Base-by-base conservation (phyloP, 1,140 invertebrate genomes). In the Temnothorax curvispinosus region DNA sequence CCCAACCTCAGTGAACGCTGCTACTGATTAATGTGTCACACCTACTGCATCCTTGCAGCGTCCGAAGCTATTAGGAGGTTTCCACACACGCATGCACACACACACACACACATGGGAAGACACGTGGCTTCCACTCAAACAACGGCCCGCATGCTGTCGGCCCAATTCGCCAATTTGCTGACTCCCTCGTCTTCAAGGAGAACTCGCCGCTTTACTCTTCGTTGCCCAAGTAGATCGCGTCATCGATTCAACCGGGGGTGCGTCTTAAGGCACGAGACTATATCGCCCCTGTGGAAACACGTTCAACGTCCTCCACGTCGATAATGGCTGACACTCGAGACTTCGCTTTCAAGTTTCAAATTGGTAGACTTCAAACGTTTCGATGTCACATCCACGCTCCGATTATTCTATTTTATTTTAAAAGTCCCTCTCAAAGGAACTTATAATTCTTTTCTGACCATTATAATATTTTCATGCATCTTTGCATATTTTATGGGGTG, bases 21-120 rank as follows among this genome's bases (percentile, higher is more conserved):
- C 84, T 60, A 81, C 85, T 92, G 91, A 92, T 92, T 87, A 91
- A 91, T 88, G 90, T 90, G 90, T 90, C 90, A 90, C 88, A 90
- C 72, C 60, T 88, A 78, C 87, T 72, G 87, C 90, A 82, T 88
- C 88, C 88, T 89, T 56, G 60, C 56, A 74, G 58, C 38, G 38
- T 82, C 78, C 80, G 13, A 65, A 74, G 35, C 60, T 78, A 82
- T 90, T 71, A 74, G 52, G 64, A 85, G 47, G 56, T 74, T 87
- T 54, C 18, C 38, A 11, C 18, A 74, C 47, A 21, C n/a, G 18
- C 21, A n/a, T 5, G 11, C n/a, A 21, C 3, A 38, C 18, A 21
- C 38, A 21, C 32, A 27, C 3, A 38, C 18, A 15, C 13, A 80
- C 15, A 71, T 6, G 21, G 13, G 15, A 38, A 58, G 11, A 27